A percentile compares a stretch with the other conserved stretches of the same genome.
phyloP scores from a whole-genome alignment of 2,113 vertebrate genomes.

The Chlorodrepanis virens region DNA sequence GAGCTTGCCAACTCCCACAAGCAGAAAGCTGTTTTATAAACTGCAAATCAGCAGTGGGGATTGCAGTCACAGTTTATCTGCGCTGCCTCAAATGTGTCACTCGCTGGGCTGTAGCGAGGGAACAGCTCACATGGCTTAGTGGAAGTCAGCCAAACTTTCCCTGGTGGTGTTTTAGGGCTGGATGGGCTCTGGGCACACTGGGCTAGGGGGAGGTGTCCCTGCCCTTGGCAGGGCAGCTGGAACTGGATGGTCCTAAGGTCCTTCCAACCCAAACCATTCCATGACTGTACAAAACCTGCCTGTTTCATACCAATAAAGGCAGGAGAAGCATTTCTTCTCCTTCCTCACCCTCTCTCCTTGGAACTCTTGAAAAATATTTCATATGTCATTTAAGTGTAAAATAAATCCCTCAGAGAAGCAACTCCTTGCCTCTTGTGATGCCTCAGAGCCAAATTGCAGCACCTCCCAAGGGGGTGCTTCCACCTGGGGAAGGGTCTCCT shows the following conservation, averaged over 20 bases:
- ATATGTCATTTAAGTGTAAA: background rate
- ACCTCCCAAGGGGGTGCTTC: background rate
- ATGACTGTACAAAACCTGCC: background rate
- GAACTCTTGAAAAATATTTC: background rate
- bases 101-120: background rate
- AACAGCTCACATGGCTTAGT: background rate
- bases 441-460: background rate
- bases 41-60: background rate
- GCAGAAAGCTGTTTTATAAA: background rate
- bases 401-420: background rate
- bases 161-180: background rate
- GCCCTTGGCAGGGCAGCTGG: background rate
- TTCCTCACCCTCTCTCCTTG: background rate
- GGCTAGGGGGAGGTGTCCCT: background rate
- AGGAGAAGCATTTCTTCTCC: background rate
- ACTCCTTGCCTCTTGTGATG: background rate
- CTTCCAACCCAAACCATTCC: background rate
- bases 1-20: background rate
- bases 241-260: background rate
- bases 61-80: background rate
- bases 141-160: background rate
- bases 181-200: background rate
- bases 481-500: background rate
- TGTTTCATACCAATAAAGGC: background rate
- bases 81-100: background rate